phyloP scores from a whole-genome alignment of 2,888 invertebrate genomes.

The Melieria omissa region DNA sequence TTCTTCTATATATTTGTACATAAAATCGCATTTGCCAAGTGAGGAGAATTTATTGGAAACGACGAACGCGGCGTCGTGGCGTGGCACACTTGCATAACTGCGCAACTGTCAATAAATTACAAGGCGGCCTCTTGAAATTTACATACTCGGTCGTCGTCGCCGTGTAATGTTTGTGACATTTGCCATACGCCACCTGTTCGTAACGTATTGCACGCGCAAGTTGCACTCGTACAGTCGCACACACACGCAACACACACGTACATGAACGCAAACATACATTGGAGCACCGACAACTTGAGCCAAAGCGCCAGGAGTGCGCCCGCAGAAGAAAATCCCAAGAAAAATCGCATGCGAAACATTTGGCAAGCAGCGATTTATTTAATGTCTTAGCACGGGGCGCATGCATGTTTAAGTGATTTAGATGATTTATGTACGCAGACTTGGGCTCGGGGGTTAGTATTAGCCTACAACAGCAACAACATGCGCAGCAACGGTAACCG shows the following conservation, averaged over 20 bases:
- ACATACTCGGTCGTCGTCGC: not conserved
- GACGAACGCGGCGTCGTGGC: not conserved
- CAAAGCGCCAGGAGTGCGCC: not conserved
- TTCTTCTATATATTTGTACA: too few species aligned
- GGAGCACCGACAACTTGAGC: not conserved
- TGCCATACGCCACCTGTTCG: slow-evolving; percentile 55
- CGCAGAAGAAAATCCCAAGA: slow-evolving; percentile 50
- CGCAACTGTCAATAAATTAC: slow-evolving; percentile 20
- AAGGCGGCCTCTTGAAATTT: slow-evolving; percentile 9
- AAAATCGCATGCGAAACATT: slow-evolving; percentile 63
- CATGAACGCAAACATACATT: not conserved
- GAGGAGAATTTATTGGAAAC: too few species aligned
- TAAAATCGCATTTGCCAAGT: too few species aligned
- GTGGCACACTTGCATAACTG: too few species aligned
- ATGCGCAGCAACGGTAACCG: slow-evolving; percentile 29
- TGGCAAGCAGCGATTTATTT: slow-evolving; percentile 67
- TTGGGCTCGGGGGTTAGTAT: slow-evolving; percentile 60
- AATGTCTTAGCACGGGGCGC: slow-evolving; percentile 57
- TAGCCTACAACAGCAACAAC: slow-evolving; percentile 46
- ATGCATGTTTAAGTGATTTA: slow-evolving; percentile 67
- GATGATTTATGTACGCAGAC: slow-evolving; percentile 65
- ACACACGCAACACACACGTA: not conserved
- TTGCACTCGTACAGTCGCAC: not conserved
- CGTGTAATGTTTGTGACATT: slow-evolving; percentile 45
- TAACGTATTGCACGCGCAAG: slow-evolving; percentile 41